Percentiles rank a stretch among this genome's conserved stretches.
These are phyloP conservation scores for Netelia virgata DNA, from an alignment of 2,888 invertebrate species.

Conservation along the genomic window DNA sequence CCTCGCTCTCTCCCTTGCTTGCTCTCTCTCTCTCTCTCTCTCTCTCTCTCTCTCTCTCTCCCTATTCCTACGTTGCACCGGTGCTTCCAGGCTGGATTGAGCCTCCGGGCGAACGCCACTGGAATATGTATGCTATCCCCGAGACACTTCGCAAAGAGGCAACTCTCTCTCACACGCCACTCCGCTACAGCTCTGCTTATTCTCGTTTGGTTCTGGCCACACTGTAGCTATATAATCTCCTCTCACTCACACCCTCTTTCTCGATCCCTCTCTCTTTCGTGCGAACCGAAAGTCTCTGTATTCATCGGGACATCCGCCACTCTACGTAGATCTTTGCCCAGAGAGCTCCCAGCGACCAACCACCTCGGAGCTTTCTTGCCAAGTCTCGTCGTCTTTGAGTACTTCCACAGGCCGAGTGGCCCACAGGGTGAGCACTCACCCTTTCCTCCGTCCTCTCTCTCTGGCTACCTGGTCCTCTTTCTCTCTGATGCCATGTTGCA, in stretches of 20 bases:
- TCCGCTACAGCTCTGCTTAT: not conserved
- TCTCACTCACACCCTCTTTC: slow-evolving; percentile 11
- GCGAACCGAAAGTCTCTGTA: slow-evolving; percentile 42
- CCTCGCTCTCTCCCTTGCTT: not conserved
- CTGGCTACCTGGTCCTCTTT: too few species aligned
- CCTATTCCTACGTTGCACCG: slow-evolving; percentile 34
- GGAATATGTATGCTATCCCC: slow-evolving; percentile 75
- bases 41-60: slow-evolving; percentile 4
- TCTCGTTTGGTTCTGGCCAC: slow-evolving; percentile 16
- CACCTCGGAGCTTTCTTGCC: slow-evolving; percentile 40
- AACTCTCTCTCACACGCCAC: slow-evolving; percentile 23
- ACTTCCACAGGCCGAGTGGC: slow-evolving; percentile 50
- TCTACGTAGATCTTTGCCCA: slow-evolving; percentile 44
- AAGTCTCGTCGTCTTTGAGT: slow-evolving; percentile 56
- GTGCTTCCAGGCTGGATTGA: slow-evolving; percentile 67
- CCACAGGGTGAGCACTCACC: slow-evolving; percentile 39
- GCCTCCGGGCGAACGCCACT: slow-evolving; percentile 72
- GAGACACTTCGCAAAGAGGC: slow-evolving; percentile 66
- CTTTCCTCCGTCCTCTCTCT: not conserved
- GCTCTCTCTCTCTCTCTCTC: slow-evolving; percentile 2
- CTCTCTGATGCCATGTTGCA: not conserved
- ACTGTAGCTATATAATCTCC: not conserved
- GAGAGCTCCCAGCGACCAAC: slow-evolving; percentile 51
- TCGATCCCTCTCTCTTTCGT: slow-evolving; percentile 1
- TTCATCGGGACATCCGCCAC: slow-evolving; percentile 63